Percentiles rank a stretch among this genome's conserved stretches.
Evolutionary conservation across 2,797 vertebrate species (phyloP).

Genomic region (Cryptoblepharus egeriae): DNA sequence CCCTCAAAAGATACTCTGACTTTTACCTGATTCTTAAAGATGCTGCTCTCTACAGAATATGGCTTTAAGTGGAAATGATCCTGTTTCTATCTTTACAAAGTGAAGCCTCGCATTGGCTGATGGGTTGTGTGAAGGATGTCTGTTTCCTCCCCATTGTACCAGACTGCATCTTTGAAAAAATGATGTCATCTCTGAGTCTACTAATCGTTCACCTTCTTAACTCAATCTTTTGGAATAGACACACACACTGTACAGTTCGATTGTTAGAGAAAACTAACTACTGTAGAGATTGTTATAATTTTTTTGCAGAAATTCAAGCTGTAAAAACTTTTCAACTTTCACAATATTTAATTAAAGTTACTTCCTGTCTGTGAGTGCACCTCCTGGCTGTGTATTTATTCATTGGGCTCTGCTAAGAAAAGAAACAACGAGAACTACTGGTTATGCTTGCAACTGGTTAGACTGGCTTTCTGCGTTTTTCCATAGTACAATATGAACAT

Average conservation of each 20-base stretch:
- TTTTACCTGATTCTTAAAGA: conserved; percentile 74
- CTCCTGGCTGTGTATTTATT: conserved; percentile 78
- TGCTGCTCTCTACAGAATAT: conserved; percentile 81
- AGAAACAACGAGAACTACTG: conserved; percentile 17
- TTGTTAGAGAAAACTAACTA: conserved; percentile 91
- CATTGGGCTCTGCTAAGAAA: conserved; percentile 62
- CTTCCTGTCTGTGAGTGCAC: conserved; percentile 96
- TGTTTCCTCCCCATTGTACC: conserved; percentile 76
- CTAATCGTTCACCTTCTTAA: conserved; percentile 83
- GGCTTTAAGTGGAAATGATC: conserved; percentile 80
- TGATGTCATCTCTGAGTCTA: conserved; percentile 81
- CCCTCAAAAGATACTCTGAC: conserved; percentile 43
- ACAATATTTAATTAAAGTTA: conserved; percentile 99
- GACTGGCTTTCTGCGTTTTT: conserved; percentile 8
- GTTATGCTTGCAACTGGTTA: conserved; percentile 17
- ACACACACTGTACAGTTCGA: conserved; percentile 98
- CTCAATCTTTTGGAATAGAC: conserved; percentile 87
- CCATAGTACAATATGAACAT: conserved; percentile 38
- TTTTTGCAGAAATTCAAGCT: conserved; percentile 97
- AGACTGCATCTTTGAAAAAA: conserved; percentile 78
- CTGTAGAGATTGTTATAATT: conserved; percentile 99
- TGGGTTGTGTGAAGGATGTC: conserved; percentile 74
- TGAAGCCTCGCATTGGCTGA: conserved; percentile 79
- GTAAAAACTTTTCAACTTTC: conserved; percentile 99
- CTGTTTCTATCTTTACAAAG: conserved; percentile 73